Percentiles rank a stretch among this genome's conserved stretches.
Evolutionary conservation across 2,888 invertebrate species (phyloP).

Genomic region (Ectobius pallidus): DNA sequence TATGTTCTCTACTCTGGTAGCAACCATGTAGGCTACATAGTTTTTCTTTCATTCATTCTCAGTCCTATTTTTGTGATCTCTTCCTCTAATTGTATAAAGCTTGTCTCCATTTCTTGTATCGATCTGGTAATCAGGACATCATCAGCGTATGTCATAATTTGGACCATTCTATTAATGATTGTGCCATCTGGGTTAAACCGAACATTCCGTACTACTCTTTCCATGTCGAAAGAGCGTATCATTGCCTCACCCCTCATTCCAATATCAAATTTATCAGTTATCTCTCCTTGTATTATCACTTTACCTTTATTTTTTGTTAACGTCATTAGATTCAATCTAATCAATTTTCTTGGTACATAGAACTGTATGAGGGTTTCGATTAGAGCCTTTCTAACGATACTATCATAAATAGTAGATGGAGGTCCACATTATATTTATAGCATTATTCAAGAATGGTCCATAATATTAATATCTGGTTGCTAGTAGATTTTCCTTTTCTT

Average conservation of each 20-base stretch:
- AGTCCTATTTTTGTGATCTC: not conserved
- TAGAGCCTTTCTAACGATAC: slow-evolving; percentile 1
- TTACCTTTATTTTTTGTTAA: not conserved
- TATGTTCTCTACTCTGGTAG: not conserved
- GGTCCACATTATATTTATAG: slow-evolving; percentile 6
- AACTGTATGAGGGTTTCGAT: slow-evolving; percentile 20
- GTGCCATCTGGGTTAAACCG: slow-evolving; percentile 9
- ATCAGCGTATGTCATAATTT: not conserved
- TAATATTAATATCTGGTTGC: slow-evolving; percentile 21
- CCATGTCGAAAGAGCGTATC: slow-evolving; percentile 4
- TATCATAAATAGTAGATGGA: slow-evolving; percentile 32
- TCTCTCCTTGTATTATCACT: slow-evolving; percentile 15
- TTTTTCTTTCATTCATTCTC: not conserved
- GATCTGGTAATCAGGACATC: not conserved
- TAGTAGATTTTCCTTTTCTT: slow-evolving; percentile 19
- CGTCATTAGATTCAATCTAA: slow-evolving; percentile 9
- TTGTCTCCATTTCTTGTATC: not conserved
- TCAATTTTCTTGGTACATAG: slow-evolving; percentile 6
- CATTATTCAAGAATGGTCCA: slow-evolving; percentile 29
- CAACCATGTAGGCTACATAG: slow-evolving; percentile 7
- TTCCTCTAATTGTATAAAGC: not conserved
- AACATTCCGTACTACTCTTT: not conserved
- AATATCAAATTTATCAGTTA: slow-evolving; percentile 14
- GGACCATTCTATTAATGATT: not conserved
- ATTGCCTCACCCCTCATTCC: slow-evolving; percentile 21